phyloP scores from a whole-genome alignment of 2,797 vertebrate species.

The Melanotaenia maccullochi region DNA sequence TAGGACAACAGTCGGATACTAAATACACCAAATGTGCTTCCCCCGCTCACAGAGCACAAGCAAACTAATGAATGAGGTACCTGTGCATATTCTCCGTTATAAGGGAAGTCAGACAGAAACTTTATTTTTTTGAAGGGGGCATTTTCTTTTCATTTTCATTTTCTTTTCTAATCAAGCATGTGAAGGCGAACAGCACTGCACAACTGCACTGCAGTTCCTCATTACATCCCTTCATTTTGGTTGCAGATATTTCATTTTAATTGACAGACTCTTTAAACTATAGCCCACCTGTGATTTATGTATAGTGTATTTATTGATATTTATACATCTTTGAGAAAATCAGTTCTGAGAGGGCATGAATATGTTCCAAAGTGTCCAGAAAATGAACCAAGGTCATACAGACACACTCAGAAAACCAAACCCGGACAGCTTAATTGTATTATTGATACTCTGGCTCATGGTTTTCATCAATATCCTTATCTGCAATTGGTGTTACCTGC shows the following conservation, averaged over 20 bases:
- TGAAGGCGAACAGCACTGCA: conserved; percentile 11
- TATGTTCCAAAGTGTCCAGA: conserved; percentile 17
- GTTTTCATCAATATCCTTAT: conserved; percentile 45
- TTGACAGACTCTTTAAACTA: neutral
- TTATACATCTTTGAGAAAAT: conserved; percentile 40
- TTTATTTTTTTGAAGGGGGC: conserved; percentile 74
- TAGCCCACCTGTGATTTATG: conserved; percentile 25
- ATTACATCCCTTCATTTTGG: neutral
- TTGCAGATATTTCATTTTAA: conserved; percentile 26
- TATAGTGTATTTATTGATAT: conserved; percentile 34
- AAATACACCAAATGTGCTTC: conserved; percentile 75
- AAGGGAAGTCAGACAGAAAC: conserved; percentile 66
- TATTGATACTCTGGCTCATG: conserved; percentile 58
- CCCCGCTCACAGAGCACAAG: conserved; percentile 59
- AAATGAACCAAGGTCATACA: conserved; percentile 43
- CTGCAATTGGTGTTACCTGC: conserved; percentile 60
- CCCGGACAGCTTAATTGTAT: conserved; percentile 37
- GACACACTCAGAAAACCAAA: conserved; percentile 47
- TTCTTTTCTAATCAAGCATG: conserved; percentile 40
- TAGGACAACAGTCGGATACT: conserved; percentile 78
- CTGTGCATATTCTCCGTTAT: conserved; percentile 66
- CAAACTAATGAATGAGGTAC: conserved; percentile 72
- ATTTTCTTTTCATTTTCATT: too few species aligned
- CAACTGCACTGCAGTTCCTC: too few species aligned
- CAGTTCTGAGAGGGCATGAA: conserved; percentile 43